These are phyloP conservation scores for Gallinago solitaria DNA, from an alignment of 2,797 vertebrate species.

Conservation along the genomic window DNA sequence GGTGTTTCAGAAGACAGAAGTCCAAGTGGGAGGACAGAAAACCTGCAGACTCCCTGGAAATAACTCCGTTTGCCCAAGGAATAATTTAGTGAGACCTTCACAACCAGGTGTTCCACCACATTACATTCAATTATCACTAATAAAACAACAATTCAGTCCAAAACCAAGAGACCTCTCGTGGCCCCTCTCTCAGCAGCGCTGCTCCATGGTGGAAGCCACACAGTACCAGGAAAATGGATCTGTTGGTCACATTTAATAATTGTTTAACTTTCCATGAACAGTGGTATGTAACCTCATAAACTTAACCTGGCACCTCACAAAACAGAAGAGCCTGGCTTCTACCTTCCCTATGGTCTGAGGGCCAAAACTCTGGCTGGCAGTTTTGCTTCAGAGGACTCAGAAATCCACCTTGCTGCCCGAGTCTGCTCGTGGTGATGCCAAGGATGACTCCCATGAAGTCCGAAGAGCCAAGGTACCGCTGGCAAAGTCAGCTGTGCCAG, in stretches of 20 bases:
- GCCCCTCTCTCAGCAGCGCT: not conserved
- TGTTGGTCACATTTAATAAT: not conserved
- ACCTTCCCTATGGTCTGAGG: not conserved
- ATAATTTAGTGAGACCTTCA: not conserved
- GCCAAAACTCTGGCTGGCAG: not conserved
- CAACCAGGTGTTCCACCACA: not conserved
- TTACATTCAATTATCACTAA: not conserved
- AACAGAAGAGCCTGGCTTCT: not conserved
- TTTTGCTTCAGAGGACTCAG: not conserved
- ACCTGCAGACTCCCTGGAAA: not conserved
- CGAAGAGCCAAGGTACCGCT: not conserved
- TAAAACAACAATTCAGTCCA: not conserved
- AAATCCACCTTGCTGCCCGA: not conserved
- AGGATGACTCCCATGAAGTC: not conserved
- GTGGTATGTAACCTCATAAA: not conserved
- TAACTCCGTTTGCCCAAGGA: not conserved
- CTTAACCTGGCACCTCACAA: not conserved
- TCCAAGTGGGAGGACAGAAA: not conserved
- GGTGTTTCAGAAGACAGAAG: not conserved
- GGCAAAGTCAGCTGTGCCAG: not conserved
- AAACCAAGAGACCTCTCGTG: not conserved
- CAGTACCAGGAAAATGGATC: not conserved
- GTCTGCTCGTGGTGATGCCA: not conserved
- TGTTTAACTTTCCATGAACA: not conserved
- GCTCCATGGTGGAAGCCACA: not conserved